phyloP scores from a whole-genome alignment of 2,113 vertebrate genomes.

The Phrynosoma blainvillii region DNA sequence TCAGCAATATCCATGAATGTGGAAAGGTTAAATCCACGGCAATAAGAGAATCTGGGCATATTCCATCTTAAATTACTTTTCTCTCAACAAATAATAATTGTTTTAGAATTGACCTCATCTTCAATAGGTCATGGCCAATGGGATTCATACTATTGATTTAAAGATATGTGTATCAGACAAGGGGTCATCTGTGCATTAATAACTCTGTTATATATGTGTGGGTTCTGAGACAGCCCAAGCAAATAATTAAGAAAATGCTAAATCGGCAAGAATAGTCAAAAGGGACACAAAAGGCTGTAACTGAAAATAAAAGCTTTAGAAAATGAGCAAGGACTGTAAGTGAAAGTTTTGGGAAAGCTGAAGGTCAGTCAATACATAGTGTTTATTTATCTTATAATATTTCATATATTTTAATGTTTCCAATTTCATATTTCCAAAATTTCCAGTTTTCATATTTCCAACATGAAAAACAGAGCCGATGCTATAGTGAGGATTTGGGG shows the following conservation, averaged over 20 bases:
- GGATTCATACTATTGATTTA: background rate
- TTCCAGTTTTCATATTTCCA: background rate
- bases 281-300: accelerated
- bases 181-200: background rate
- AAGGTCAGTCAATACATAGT: background rate
- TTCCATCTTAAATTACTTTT: background rate
- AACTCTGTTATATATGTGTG: background rate
- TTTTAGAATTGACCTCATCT: constrained; percentile 22
- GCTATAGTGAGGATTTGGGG: too few species aligned
- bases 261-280: background rate
- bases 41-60: background rate
- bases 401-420: background rate
- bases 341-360: background rate
- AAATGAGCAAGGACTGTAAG: too few species aligned
- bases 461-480: background rate
- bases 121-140: background rate
- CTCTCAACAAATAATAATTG: background rate
- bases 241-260: background rate
- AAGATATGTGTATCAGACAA: background rate
- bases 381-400: background rate
- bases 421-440: background rate
- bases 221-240: background rate
- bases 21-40: background rate
- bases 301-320: background rate
- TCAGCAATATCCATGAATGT: background rate